Base-by-base conservation (phyloP, 2,797 vertebrate genomes). In the Helostoma temminkii region DNA sequence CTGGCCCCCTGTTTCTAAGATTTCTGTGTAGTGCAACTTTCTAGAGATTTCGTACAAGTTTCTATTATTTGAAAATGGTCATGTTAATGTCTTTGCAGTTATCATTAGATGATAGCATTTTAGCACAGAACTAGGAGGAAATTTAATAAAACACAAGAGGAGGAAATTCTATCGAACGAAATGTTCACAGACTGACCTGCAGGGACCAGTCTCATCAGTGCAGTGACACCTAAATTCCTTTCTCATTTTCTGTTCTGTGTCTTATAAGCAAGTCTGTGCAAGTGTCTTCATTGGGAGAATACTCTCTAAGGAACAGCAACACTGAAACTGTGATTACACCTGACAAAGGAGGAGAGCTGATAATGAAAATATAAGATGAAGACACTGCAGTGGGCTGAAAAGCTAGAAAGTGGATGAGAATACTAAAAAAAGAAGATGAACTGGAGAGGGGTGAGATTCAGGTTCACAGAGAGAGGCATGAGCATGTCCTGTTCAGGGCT, bases 311-410 rank as follows among this genome's bases (percentile, higher is more conserved):
- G 36, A 42, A 36, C 21, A 9, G 16, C 16, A 47, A 25, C 18
- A 43, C 39, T 18, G 16, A 39, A 48, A 62, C 26, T 50, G 65
- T 55, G 30, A 77, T 42, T n/a, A 66, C 41, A 53, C 24, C 53
- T 50, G 12, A 50, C 46, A 65, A 57, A 5, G 5, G 50, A 36
- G 19, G 14, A 67, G 22, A 47, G 2, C n/a, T 11, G 30, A 15
- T 18, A 25, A 11, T 7, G 6, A 39, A 57, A 66, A 42, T 9
- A 26, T 19, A n/a, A 9, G 37, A 57, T 24, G 30, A 75, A 56
- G 8, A 45, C 30, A 8, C 5, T n/a, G 18, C 1, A 2, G 18
- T n/a, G 36, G 6, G 5, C 14, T 66, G 39, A 74, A 49, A 47
- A 2, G 42, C 57, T 34, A 28, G 53, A 5, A 36, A 19, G 12